Conservation (phyloP, 2,888 invertebrate species). For the Orchesella flavescens region DNA sequence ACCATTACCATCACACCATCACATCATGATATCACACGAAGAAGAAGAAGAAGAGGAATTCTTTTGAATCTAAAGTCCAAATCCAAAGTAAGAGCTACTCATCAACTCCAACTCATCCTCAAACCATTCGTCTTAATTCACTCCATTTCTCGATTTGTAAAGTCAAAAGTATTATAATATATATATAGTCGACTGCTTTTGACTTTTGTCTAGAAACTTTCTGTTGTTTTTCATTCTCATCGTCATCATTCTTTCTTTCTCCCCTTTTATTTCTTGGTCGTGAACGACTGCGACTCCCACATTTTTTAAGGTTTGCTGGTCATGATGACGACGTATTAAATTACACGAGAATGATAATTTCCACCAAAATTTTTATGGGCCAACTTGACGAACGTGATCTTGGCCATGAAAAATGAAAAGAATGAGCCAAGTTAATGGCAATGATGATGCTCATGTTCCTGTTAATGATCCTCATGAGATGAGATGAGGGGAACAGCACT, state of each 20-base stretch:
- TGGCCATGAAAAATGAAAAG: slow-evolving; percentile 38
- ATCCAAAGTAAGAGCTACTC: too few relatives aligned
- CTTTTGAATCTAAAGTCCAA: too few relatives aligned
- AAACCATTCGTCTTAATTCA: too few relatives aligned
- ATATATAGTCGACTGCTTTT: background rate
- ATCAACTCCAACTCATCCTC: too few relatives aligned
- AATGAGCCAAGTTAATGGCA: slow-evolving; percentile 56
- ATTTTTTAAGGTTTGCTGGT: slow-evolving; percentile 61
- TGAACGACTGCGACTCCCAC: slow-evolving; percentile 41
- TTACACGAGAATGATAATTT: slow-evolving; percentile 60
- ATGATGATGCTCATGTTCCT: slow-evolving; percentile 49
- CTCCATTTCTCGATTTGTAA: background rate
- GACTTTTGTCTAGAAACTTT: too few relatives aligned
- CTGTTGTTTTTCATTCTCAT: background rate
- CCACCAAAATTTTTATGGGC: slow-evolving; percentile 54
- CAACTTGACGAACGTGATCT: slow-evolving; percentile 59
- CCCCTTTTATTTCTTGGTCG: too few relatives aligned
- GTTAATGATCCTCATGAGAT: slow-evolving; percentile 29
- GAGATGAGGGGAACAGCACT: slow-evolving; percentile 1
- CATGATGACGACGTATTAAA: slow-evolving; percentile 63
- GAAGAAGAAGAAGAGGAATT: too few relatives aligned
- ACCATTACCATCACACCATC: too few relatives aligned
- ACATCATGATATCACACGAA: too few relatives aligned
- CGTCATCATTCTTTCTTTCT: slow-evolving; percentile 4
- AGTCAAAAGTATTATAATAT: background rate